Percentiles rank a stretch among this genome's conserved stretches.
phyloP scores from a whole-genome alignment of 2,113 vertebrate genomes.

The Erpornis zantholeuca region DNA sequence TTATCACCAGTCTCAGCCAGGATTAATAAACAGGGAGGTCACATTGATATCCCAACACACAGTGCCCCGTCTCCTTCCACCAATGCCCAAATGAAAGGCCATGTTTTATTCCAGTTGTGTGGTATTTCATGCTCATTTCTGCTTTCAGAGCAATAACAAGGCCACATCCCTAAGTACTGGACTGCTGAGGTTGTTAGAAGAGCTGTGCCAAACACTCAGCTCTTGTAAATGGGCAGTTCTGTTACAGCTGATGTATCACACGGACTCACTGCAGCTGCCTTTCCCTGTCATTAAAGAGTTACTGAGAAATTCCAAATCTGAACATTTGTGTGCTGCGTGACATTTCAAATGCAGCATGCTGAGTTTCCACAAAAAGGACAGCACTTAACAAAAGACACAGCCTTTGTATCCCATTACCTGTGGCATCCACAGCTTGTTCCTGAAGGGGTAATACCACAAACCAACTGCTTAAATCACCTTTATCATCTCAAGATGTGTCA shows the following conservation, averaged over 20 bases:
- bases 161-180: not conserved
- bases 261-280: not conserved
- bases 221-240: not conserved
- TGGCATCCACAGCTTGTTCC: not conserved
- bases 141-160: not conserved
- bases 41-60: not conserved
- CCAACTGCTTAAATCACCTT: not conserved
- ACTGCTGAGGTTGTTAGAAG: not conserved
- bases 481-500: not conserved
- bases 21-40: constrained; percentile 7
- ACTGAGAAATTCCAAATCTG: constrained; percentile 38
- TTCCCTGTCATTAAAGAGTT: not conserved
- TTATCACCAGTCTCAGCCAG: not conserved
- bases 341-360: not conserved
- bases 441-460: not conserved
- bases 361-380: not conserved
- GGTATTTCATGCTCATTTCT: not conserved
- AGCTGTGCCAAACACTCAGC: not conserved
- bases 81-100: not conserved
- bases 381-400: not conserved
- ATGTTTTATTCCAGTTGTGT: not conserved
- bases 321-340: not conserved
- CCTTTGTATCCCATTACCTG: not conserved
- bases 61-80: not conserved
- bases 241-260: not conserved